Percentiles rank a stretch among this genome's conserved stretches.
Evolutionary conservation across 1,140 invertebrate species (phyloP).

Genomic region (Medauroidea extradentata): DNA sequence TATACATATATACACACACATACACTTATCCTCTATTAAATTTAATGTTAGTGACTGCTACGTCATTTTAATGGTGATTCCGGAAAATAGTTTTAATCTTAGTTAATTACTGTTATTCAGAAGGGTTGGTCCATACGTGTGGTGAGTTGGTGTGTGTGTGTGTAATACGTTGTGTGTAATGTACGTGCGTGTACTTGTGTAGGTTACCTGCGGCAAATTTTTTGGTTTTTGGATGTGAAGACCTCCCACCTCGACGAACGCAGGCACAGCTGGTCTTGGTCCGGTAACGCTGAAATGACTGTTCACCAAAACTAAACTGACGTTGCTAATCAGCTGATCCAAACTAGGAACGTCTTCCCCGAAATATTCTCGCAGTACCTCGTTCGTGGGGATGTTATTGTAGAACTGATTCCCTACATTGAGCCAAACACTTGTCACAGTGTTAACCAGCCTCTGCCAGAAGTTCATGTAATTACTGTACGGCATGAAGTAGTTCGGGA

Average conservation of each 20-base stretch:
- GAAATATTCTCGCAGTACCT: neutral
- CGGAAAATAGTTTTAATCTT: too few species aligned
- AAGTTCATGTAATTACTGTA: neutral
- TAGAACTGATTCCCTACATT: too few species aligned
- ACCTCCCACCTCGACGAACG: constrained; percentile 55
- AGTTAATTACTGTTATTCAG: too few species aligned
- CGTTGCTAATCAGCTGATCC: constrained; percentile 12
- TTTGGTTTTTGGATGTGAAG: constrained; percentile 42
- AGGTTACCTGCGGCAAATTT: constrained; percentile 17
- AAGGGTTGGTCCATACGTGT: too few species aligned
- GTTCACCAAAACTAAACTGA: constrained; percentile 20
- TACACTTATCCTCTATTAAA: too few species aligned
- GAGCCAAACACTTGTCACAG: neutral
- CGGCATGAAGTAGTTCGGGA: constrained; percentile 1
- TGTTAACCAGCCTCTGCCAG: neutral
- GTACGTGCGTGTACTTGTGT: too few species aligned
- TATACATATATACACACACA: too few species aligned
- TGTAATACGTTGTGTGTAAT: too few species aligned
- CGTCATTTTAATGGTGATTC: too few species aligned
- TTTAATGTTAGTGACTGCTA: too few species aligned
- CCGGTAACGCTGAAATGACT: constrained; percentile 23
- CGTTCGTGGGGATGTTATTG: neutral
- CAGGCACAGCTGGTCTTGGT: constrained; percentile 31
- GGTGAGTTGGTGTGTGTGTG: too few species aligned
- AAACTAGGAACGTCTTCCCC: constrained; percentile 12